Conservation (phyloP, 2,113 vertebrate genomes). For the Erpornis zantholeuca region DNA sequence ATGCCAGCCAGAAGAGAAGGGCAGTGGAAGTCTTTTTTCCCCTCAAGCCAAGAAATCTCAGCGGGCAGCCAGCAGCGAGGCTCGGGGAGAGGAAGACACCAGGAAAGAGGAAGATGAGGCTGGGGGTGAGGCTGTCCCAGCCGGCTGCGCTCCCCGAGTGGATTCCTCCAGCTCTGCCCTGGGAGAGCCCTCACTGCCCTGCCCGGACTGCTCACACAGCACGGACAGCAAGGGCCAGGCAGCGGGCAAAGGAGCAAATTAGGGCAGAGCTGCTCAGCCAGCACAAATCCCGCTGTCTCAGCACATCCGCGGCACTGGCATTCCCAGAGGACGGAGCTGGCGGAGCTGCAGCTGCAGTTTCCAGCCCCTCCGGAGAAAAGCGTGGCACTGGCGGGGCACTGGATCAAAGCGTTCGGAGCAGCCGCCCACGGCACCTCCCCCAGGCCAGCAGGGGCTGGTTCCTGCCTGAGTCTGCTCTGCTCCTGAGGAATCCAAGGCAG, state of each 20-base stretch:
- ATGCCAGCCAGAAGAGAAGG: conserved; percentile 56
- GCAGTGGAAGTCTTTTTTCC: conserved; percentile 27
- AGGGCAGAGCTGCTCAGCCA: neutral
- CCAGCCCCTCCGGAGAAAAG: neutral
- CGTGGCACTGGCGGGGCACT: fast-evolving
- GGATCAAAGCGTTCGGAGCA: neutral
- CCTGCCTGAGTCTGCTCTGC: neutral
- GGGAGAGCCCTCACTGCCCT: neutral
- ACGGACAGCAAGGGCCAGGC: neutral
- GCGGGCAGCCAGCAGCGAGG: neutral
- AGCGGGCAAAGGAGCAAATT: neutral
- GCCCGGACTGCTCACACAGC: neutral
- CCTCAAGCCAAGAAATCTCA: neutral
- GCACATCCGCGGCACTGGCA: neutral
- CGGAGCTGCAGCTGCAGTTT: neutral
- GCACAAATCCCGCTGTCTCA: neutral
- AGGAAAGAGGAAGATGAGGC: neutral
- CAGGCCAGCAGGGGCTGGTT: fast-evolving
- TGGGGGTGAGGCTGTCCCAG: neutral
- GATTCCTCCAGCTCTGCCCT: neutral
- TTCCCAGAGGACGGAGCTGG: neutral
- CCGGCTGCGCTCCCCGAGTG: fast-evolving
- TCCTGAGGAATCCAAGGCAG: neutral
- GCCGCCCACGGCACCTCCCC: neutral
- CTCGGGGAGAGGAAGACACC: neutral